These are phyloP conservation scores for Vulpes lagopus DNA, from an alignment of 2,113 vertebrate species.

Conservation along the genomic window DNA sequence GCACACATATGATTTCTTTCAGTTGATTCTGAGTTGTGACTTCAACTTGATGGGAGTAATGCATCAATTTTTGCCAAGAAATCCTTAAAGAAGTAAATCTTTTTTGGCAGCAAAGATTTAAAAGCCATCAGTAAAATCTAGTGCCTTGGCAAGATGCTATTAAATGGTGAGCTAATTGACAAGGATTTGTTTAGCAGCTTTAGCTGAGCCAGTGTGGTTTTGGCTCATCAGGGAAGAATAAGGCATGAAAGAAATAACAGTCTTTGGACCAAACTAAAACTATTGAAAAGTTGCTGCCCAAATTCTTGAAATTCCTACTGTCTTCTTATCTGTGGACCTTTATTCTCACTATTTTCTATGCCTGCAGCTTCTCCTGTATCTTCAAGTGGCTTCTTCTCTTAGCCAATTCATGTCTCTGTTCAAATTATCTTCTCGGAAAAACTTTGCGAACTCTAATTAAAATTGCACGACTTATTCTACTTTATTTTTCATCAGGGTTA, in stretches of 20 bases:
- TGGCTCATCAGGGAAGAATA: neutral
- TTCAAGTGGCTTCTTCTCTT: neutral
- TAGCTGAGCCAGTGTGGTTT: neutral
- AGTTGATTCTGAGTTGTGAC: neutral
- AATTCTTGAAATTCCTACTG: neutral
- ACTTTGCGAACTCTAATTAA: neutral
- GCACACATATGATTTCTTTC: neutral
- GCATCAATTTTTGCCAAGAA: constrained; percentile 30
- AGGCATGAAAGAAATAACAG: neutral
- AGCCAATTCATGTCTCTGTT: neutral
- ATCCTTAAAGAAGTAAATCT: constrained; percentile 58
- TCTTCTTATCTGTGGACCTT: neutral
- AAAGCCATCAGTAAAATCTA: constrained; percentile 11
- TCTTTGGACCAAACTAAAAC: neutral
- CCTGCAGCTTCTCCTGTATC: neutral
- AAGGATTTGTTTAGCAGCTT: neutral
- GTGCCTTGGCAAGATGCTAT: neutral
- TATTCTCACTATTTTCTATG: neutral
- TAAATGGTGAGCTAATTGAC: neutral
- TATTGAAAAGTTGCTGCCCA: neutral
- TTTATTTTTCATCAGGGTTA: neutral
- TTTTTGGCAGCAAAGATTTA: constrained; percentile 39
- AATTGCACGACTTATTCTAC: neutral
- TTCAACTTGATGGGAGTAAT: neutral
- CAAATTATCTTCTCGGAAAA: neutral